phyloP scores from a whole-genome alignment of 2,113 vertebrate genomes.

The Orycteropus afer region DNA sequence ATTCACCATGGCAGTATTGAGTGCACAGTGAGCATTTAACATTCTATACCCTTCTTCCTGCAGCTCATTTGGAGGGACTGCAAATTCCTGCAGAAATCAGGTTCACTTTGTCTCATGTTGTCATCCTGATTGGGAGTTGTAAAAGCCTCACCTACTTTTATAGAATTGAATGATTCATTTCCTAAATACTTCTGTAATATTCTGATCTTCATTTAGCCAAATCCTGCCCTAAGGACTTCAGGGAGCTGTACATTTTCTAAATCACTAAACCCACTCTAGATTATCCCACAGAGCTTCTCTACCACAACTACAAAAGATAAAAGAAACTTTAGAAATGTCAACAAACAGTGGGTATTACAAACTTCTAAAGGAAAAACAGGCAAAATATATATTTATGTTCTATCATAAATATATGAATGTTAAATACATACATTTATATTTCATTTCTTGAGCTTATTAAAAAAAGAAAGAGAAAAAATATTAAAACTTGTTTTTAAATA shows the following conservation, averaged over 20 bases:
- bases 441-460: background rate
- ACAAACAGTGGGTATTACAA: background rate
- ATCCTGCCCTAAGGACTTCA: conserved; percentile 52
- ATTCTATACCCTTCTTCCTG: background rate
- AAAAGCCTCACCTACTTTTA: background rate
- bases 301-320: background rate
- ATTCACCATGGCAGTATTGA: background rate
- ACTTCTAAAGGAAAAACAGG: conserved; percentile 34
- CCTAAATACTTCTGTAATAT: conserved; percentile 15
- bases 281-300: background rate
- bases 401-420: background rate
- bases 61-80: background rate
- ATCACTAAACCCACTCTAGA: background rate
- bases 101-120: background rate
- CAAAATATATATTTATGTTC: background rate
- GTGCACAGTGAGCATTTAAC: too few species aligned
- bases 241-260: conserved; percentile 50
- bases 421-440: background rate
- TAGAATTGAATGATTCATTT: background rate
- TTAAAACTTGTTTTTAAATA: background rate
- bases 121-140: background rate
- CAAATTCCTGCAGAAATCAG: background rate
- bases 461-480: background rate
- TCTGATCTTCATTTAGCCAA: conserved; percentile 64
- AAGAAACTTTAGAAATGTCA: background rate